Evolutionary conservation across 1,140 invertebrate genomes (phyloP).

Genomic region (Plectrocnemia conspersa): DNA sequence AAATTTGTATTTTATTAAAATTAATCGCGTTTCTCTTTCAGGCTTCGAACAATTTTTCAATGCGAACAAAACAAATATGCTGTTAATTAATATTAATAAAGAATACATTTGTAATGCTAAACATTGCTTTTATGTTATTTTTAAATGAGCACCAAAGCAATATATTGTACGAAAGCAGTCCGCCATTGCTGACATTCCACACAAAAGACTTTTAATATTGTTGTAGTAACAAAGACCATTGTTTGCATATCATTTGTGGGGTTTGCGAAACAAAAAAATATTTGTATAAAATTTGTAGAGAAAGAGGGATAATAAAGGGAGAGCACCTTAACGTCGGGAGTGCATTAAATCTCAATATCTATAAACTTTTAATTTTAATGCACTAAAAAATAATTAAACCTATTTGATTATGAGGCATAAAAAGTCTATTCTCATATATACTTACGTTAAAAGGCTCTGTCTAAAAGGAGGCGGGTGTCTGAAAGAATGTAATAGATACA

Average conservation of each 20-base stretch:
- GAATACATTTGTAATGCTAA: too few relatives aligned
- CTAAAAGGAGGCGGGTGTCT: too few relatives aligned
- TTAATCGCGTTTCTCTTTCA: too few relatives aligned
- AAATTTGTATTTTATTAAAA: too few relatives aligned
- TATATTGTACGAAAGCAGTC: slow-evolving; percentile 12
- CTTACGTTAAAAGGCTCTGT: too few relatives aligned
- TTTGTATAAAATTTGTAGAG: slow-evolving; percentile 21
- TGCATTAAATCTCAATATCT: background rate
- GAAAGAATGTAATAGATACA: slow-evolving; percentile 12
- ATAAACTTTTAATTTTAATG: background rate
- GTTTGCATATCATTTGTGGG: slow-evolving; percentile 23
- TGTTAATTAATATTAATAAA: too few relatives aligned
- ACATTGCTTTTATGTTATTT: background rate
- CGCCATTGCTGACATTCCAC: slow-evolving; percentile 23
- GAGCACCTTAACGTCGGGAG: too few relatives aligned
- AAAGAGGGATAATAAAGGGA: background rate
- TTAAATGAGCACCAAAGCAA: slow-evolving; percentile 9
- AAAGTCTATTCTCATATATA: too few relatives aligned
- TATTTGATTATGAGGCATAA: too few relatives aligned
- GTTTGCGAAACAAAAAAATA: slow-evolving; percentile 24
- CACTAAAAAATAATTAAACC: background rate
- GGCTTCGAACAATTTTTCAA: too few relatives aligned
- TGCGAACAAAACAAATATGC: too few relatives aligned
- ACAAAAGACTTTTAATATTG: slow-evolving; percentile 25
- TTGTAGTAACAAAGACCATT: slow-evolving; percentile 26